Evolutionary conservation across 2,797 vertebrate species (phyloP).

Genomic region (Gobionotothen gibberifrons): DNA sequence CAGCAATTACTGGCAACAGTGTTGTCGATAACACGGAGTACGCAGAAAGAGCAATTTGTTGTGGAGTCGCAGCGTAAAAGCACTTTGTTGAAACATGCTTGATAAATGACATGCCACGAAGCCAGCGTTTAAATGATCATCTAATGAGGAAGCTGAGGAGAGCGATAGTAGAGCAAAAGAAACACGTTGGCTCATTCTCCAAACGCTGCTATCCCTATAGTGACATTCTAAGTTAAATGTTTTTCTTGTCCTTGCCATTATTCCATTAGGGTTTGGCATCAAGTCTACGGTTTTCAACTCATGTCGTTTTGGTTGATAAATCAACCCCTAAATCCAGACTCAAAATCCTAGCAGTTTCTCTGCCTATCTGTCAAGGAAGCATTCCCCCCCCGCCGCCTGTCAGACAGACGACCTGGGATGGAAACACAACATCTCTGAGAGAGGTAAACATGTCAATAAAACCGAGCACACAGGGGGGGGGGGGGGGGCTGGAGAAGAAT

Average conservation of each 20-base stretch:
- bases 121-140: conserved; percentile 38
- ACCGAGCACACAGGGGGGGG: conserved; percentile 19
- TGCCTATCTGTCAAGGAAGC: conserved; percentile 2
- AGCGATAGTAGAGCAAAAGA: conserved; percentile 7
- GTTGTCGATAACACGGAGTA: conserved; percentile 48
- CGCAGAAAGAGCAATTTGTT: conserved; percentile 66
- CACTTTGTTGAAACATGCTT: conserved; percentile 58
- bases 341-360: conserved; percentile 25
- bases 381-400: conserved; percentile 45
- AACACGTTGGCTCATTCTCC: not conserved
- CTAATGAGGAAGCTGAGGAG: conserved; percentile 22
- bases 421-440: conserved; percentile 40
- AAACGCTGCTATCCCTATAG: not conserved
- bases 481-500: conserved; percentile 34
- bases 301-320: conserved; percentile 8
- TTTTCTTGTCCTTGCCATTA: not conserved
- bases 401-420: conserved; percentile 46
- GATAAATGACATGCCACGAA: conserved; percentile 51
- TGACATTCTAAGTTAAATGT: conserved; percentile 11
- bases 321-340: conserved; percentile 13
- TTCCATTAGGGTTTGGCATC: conserved; percentile 4
- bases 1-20: conserved; percentile 63
- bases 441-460: conserved; percentile 73
- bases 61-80: conserved; percentile 34
- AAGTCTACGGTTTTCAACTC: not conserved